These are phyloP conservation scores for Heliconius sara DNA, from an alignment of 2,888 invertebrate species.

Conservation along the genomic window DNA sequence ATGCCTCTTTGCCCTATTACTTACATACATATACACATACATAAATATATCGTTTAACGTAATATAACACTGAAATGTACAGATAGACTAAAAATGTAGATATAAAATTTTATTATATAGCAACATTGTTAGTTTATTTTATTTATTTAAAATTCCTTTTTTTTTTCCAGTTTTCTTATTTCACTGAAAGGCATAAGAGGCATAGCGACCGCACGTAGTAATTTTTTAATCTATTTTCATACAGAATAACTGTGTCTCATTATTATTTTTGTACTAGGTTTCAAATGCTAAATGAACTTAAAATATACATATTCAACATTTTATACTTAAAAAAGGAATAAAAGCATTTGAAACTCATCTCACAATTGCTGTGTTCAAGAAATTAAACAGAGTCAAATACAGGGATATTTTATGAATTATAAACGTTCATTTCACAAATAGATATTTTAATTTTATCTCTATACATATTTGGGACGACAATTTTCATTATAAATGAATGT, in stretches of 20 bases:
- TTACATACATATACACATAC: neutral
- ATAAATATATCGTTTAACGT: neutral
- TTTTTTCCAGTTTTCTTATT: constrained; percentile 1
- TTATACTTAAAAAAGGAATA: constrained; percentile 29
- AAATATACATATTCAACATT: constrained; percentile 46
- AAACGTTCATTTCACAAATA: constrained; percentile 63
- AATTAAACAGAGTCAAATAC: constrained; percentile 82
- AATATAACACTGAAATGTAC: constrained; percentile 3
- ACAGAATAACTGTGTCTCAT: constrained; percentile 69
- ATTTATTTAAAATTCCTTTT: neutral
- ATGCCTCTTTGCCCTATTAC: constrained; percentile 61
- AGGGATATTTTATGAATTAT: constrained; percentile 81
- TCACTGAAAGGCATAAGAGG: constrained; percentile 51
- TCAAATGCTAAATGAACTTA: constrained; percentile 60
- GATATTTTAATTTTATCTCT: constrained; percentile 56
- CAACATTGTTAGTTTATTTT: neutral
- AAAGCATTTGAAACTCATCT: constrained; percentile 66
- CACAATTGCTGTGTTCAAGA: constrained; percentile 76
- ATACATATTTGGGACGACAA: constrained; percentile 45
- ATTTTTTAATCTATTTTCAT: constrained; percentile 78
- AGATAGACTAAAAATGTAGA: constrained; percentile 5
- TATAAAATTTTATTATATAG: constrained; percentile 6
- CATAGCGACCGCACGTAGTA: constrained; percentile 66
- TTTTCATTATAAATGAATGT: constrained; percentile 46
- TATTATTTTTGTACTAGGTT: constrained; percentile 60